Evolutionary conservation across 1,140 invertebrate genomes (phyloP).

Genomic region (Atta texana): DNA sequence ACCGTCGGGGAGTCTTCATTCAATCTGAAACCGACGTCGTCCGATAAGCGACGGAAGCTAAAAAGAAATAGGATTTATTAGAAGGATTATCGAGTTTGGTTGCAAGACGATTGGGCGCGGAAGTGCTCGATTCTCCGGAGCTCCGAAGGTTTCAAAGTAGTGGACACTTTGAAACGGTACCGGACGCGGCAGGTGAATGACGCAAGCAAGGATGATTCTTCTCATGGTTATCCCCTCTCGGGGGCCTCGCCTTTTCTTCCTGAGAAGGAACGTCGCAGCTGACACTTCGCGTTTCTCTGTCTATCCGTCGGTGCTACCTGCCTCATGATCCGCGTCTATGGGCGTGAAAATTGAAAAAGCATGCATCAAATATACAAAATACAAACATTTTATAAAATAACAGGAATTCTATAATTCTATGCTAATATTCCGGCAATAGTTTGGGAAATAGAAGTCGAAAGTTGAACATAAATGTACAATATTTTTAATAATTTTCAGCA

Average conservation of each 20-base stretch:
- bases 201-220: slow-evolving; percentile 68
- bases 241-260: slow-evolving; percentile 48
- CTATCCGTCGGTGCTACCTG: slow-evolving; percentile 40
- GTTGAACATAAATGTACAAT: not conserved
- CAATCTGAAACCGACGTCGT: not conserved
- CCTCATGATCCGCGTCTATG: not conserved
- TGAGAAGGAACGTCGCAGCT: slow-evolving; percentile 61
- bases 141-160: not conserved
- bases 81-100: not conserved
- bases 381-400: not conserved
- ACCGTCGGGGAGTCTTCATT: not conserved
- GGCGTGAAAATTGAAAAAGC: not conserved
- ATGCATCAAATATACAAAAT: not conserved
- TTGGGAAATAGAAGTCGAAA: not conserved
- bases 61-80: slow-evolving; percentile 7
- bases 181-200: slow-evolving; percentile 70
- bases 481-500: not conserved
- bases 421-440: not conserved
- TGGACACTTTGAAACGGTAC: slow-evolving; percentile 66
- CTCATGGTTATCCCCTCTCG: slow-evolving; percentile 60
- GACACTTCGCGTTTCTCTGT: slow-evolving; percentile 59
- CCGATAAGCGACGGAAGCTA: not conserved
- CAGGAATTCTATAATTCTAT: not conserved
- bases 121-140: not conserved
- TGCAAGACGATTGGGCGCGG: not conserved